Conservation (phyloP, 1,140 invertebrate genomes). For the Sinonovacula constricta region DNA sequence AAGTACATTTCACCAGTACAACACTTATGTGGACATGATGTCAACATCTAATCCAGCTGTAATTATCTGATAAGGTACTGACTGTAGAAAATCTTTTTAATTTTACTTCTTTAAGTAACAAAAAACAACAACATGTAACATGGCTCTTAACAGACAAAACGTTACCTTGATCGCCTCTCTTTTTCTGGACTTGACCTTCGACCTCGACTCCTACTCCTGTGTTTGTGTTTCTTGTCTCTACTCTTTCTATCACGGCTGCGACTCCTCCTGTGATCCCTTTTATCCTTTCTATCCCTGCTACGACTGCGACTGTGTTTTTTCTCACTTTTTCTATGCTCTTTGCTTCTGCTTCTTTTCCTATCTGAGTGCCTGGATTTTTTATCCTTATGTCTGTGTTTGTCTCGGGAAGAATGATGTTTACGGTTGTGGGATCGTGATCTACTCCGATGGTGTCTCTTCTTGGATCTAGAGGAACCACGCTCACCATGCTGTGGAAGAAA, state of each 20-base stretch:
- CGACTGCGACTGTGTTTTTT: background rate
- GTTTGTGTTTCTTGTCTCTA: background rate
- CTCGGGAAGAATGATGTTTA: background rate
- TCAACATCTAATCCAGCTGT: background rate
- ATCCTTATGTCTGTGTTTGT: background rate
- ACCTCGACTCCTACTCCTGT: background rate
- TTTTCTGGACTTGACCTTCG: background rate
- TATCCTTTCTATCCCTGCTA: background rate
- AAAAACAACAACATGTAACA: background rate
- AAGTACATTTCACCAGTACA: background rate
- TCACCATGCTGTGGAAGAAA: background rate
- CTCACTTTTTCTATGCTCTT: background rate
- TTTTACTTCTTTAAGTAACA: background rate
- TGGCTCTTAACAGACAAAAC: background rate
- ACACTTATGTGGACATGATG: background rate
- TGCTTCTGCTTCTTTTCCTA: background rate
- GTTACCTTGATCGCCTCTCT: background rate
- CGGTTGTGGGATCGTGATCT: background rate
- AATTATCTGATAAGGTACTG: background rate
- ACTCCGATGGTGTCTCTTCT: background rate
- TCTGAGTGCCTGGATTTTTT: background rate
- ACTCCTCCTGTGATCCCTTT: background rate
- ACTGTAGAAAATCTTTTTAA: background rate
- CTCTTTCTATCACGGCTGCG: background rate
- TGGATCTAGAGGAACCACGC: background rate